Conservation (phyloP, 2,797 vertebrate species). For the Geotrypetes seraphini region DNA sequence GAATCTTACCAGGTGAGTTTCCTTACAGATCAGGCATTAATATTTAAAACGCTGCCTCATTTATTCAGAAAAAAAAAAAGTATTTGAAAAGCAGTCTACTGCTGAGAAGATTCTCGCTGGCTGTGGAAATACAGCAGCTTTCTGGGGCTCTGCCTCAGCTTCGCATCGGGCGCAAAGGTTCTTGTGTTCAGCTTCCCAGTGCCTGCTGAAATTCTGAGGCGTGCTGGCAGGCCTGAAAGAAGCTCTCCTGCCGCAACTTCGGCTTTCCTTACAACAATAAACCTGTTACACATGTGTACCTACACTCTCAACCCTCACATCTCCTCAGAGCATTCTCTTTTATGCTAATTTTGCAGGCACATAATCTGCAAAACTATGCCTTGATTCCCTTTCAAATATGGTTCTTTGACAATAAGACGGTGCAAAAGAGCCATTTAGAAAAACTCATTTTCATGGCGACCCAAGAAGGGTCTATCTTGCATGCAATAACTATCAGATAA, state of each 20-base stretch:
- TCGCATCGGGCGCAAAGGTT: not conserved
- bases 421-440: not conserved
- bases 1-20: no score
- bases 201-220: no score
- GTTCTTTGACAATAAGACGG: not conserved
- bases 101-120: no score
- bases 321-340: not conserved
- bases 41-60: constrained; percentile 22
- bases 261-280: not conserved
- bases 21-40: no score
- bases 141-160: not conserved
- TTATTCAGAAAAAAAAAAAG: constrained; percentile 5
- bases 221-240: not conserved
- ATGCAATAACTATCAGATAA: not conserved
- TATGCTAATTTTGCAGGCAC: not conserved
- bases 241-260: not conserved
- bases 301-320: not conserved
- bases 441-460: not conserved
- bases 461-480: not conserved
- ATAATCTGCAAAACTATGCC: rapidly evolving
- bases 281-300: not conserved
- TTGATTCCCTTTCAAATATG: not conserved
- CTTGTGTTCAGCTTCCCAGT: constrained; percentile 1
- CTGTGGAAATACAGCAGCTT: not conserved
- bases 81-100: no score